These are phyloP conservation scores for Apteryx mantelli DNA, from an alignment of 2,113 vertebrate species.

Conservation along the genomic window DNA sequence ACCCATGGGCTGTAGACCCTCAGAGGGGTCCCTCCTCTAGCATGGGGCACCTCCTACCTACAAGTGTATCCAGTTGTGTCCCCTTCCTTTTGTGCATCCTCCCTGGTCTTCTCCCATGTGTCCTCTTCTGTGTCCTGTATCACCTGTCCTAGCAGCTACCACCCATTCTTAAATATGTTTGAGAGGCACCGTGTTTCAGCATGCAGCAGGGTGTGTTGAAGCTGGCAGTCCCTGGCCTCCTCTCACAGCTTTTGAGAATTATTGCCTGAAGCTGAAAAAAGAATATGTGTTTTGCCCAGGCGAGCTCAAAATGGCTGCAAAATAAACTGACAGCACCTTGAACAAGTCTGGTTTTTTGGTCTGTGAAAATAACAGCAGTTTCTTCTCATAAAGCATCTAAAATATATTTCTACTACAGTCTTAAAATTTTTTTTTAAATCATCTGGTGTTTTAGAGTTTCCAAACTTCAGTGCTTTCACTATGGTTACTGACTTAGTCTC, in stretches of 20 bases:
- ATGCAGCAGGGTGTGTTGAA: neutral
- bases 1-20: rapidly evolving
- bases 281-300: neutral
- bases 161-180: neutral
- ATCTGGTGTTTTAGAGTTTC: neutral
- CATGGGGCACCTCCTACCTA: rapidly evolving
- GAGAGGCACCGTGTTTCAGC: neutral
- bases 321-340: neutral
- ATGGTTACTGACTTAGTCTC: neutral
- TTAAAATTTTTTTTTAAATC: neutral
- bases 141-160: neutral
- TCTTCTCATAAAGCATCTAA: neutral
- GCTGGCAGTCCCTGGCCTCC: neutral
- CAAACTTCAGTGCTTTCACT: neutral
- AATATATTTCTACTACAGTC: neutral
- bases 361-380: neutral
- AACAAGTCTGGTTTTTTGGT: neutral
- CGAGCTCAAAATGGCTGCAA: neutral
- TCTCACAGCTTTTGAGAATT: neutral
- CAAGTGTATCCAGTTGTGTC: rapidly evolving
- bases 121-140: neutral
- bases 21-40: neutral
- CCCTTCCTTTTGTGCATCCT: no score
- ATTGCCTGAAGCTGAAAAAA: neutral
- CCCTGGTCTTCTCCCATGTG: no score